Evolutionary conservation across 2,888 invertebrate genomes (phyloP), one percentile per base, ranked within the genome.

Genomic region (Habrosyne pyritoides): DNA sequence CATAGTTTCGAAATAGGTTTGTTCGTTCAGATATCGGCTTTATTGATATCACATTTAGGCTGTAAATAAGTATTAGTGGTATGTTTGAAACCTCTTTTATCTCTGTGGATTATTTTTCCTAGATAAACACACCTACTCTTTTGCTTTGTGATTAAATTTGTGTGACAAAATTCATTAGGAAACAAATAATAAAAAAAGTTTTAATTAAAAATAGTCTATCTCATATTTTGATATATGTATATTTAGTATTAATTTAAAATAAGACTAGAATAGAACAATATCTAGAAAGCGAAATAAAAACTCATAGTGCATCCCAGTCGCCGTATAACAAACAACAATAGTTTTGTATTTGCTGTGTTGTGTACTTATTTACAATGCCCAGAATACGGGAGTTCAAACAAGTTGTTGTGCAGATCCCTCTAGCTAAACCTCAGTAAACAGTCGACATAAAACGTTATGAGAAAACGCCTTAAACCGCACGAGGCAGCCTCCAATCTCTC

Each of bases 401-500:
- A 84, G 84, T 83, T 77, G 81, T 76, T 73, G 72, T 71, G 69
- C 73, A 72, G 75, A 77, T 77, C 79, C 81, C 77, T 71, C 72
- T 69, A 72, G 81, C 75, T 83, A 79, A 84, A 81, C 73, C 81
- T 75, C 73, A 73, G 84, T 80, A 84, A 84, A 86, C 80, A 83
- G 84, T 84, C 80, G 79, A 80, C 83, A 85, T 83, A 87, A 86
- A 86, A 81, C 75, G 81, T 84, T 85, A 84, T 82, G 84, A 86
- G 83, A 81, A 81, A 81, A 81, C 77, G 78, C 75, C 79, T 81
- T 78, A 79, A 72, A 78, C 77, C 76, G 71, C 79, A 76, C 74
- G 75, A 78, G 79, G 69, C 73, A 75, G 74, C 69, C 72, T 74
- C 76, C 75, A 75, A 80, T 79, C 77, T 79, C 77, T 76, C 71